These are phyloP conservation scores for Sinohyriopsis cumingii DNA, from an alignment of 2,888 invertebrate species.

Conservation along the genomic window DNA sequence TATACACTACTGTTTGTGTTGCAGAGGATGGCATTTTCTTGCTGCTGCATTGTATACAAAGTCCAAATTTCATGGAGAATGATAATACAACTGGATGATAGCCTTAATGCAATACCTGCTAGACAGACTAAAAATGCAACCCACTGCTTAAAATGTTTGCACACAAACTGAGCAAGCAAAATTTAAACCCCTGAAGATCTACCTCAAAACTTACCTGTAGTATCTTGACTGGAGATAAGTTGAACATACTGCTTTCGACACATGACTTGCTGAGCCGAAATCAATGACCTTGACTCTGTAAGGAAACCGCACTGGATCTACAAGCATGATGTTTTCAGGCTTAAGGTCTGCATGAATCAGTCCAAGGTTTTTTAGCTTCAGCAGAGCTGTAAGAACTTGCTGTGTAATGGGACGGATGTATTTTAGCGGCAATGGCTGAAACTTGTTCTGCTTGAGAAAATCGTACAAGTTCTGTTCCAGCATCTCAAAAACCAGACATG, in stretches of 20 bases:
- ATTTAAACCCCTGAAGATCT: neutral
- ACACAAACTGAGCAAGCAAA: neutral
- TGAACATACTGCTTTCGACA: conserved; percentile 99
- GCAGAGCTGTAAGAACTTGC: conserved; percentile 90
- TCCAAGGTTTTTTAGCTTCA: conserved; percentile 95
- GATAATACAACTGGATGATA: too few relatives aligned
- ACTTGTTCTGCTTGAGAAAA: conserved; percentile 99
- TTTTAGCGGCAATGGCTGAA: conserved; percentile 97
- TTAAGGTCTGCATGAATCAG: conserved; percentile 99
- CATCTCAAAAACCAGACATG: conserved; percentile 99
- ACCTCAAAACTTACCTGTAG: conserved; percentile 79
- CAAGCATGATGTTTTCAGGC: conserved; percentile 99
- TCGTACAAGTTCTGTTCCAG: conserved; percentile 99
- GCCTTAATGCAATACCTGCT: too few relatives aligned
- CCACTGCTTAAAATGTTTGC: neutral
- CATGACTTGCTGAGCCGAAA: conserved; percentile 99
- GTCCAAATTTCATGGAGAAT: too few relatives aligned
- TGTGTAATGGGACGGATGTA: conserved; percentile 99
- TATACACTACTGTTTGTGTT: too few relatives aligned
- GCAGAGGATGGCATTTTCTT: too few relatives aligned
- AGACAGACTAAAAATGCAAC: neutral
- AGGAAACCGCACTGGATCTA: conserved; percentile 97
- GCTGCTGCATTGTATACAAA: too few relatives aligned
- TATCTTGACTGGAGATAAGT: conserved; percentile 99
- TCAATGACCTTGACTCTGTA: conserved; percentile 99